Percentiles rank a stretch among this genome's conserved stretches.
phyloP scores from a whole-genome alignment of 1,140 invertebrate species.

The Monomorium pharaonis region DNA sequence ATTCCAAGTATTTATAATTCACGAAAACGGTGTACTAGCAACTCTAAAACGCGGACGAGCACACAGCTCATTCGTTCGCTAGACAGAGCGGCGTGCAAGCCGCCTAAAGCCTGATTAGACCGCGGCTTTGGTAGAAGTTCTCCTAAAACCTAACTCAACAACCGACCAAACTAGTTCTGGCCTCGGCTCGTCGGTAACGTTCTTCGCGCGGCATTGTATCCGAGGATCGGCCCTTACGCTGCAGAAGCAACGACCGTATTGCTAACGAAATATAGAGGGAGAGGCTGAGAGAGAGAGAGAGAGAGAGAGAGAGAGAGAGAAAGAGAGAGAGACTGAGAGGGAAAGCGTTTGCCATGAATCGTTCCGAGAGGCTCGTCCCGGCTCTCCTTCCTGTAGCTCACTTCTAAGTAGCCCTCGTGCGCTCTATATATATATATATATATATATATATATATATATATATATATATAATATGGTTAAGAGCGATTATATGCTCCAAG shows the following conservation, averaged over 20 bases:
- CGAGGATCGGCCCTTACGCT: slow-evolving; percentile 69
- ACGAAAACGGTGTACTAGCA: neutral
- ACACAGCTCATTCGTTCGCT: slow-evolving; percentile 12
- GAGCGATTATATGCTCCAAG: neutral
- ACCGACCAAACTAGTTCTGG: slow-evolving; percentile 84
- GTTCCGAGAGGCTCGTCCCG: slow-evolving; percentile 57
- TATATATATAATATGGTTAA: neutral
- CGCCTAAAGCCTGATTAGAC: slow-evolving; percentile 60
- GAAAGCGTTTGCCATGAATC: slow-evolving; percentile 67
- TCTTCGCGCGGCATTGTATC: slow-evolving; percentile 72
- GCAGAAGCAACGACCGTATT: slow-evolving; percentile 72
- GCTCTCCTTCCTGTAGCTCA: slow-evolving; percentile 66
- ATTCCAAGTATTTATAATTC: neutral
- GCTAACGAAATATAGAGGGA: slow-evolving; percentile 69
- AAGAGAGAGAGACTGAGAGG: slow-evolving; percentile 15
- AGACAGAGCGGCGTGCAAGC: slow-evolving; percentile 46
- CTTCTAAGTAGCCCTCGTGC: slow-evolving; percentile 64
- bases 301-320: neutral
- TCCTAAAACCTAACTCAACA: slow-evolving; percentile 79
- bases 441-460: too few relatives aligned
- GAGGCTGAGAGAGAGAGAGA: neutral
- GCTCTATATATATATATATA: slow-evolving; percentile 21
- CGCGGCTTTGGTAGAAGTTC: slow-evolving; percentile 71
- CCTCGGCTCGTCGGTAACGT: slow-evolving; percentile 70
- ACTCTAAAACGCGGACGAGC: slow-evolving; percentile 5